These are phyloP conservation scores for Dendrolimus pini DNA, from an alignment of 2,888 invertebrate genomes.

Conservation along the genomic window DNA sequence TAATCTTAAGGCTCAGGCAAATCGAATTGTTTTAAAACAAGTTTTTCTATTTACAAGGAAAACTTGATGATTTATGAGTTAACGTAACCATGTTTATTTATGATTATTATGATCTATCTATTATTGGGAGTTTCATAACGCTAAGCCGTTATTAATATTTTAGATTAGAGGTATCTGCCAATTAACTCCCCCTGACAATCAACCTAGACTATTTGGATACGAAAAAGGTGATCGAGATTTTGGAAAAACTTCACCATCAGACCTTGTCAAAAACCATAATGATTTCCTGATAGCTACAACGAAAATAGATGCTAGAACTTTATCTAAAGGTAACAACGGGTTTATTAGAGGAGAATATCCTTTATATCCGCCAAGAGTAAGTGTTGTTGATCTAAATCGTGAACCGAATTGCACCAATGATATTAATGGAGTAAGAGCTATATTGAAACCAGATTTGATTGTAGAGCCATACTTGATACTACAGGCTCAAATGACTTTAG, in stretches of 20 bases:
- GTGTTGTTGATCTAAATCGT: constrained; percentile 22
- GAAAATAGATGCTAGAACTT: constrained; percentile 39
- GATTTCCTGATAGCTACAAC: constrained; percentile 52
- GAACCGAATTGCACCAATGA: constrained; percentile 55
- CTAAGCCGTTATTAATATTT: constrained; percentile 8
- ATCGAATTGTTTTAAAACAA: no score
- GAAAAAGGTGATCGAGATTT: constrained; percentile 37
- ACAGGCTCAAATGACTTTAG: constrained; percentile 54
- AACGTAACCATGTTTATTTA: no score
- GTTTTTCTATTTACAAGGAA: no score
- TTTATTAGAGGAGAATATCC: constrained; percentile 48
- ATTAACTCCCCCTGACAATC: constrained; percentile 7
- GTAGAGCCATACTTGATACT: constrained; percentile 40
- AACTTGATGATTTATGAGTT: no score
- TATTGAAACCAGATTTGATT: constrained; percentile 25
- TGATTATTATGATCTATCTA: no score
- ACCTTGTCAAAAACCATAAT: constrained; percentile 17
- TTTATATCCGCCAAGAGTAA: constrained; percentile 38
- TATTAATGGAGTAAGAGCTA: constrained; percentile 39
- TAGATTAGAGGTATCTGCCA: constrained; percentile 45
- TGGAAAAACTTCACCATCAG: constrained; percentile 18
- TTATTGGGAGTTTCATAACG: no score
- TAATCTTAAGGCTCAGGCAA: no score
- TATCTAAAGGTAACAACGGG: constrained; percentile 38
- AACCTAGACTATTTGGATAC: constrained; percentile 40